A percentile compares a stretch with the other conserved stretches of the same genome.
Evolutionary conservation across 2,797 vertebrate genomes (phyloP).

Genomic region (Antrozous pallidus): DNA sequence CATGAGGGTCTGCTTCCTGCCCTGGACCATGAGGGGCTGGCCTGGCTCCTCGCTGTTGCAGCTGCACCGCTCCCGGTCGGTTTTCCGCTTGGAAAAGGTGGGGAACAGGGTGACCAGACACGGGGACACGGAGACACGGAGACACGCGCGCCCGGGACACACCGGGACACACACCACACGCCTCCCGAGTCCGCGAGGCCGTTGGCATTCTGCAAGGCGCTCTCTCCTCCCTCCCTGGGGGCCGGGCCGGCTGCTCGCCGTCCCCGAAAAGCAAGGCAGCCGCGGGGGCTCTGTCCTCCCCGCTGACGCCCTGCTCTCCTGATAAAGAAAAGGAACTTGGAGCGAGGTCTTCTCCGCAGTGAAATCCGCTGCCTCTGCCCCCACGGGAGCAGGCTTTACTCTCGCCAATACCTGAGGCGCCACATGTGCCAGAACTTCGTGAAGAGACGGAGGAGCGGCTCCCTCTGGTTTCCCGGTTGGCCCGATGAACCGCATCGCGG

Average conservation of each 20-base stretch:
- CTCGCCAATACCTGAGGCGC: neutral
- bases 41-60: neutral
- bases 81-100: neutral
- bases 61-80: neutral
- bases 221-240: conserved; percentile 3
- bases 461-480: neutral
- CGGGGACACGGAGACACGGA: neutral
- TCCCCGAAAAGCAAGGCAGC: neutral
- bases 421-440: neutral
- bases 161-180: neutral
- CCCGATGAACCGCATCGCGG: neutral
- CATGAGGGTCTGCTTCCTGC: neutral
- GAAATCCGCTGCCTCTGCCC: neutral
- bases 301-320: conserved; percentile 44
- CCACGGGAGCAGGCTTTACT: neutral
- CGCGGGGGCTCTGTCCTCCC: neutral
- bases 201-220: conserved; percentile 21
- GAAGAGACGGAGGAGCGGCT: neutral
- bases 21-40: neutral
- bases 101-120: neutral
- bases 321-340: conserved; percentile 52
- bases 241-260: neutral
- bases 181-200: neutral
- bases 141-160: accelerated
- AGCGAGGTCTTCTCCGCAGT: conserved; percentile 25